Evolutionary conservation across 2,888 invertebrate species (phyloP).

Genomic region (Amaurobius ferox): DNA sequence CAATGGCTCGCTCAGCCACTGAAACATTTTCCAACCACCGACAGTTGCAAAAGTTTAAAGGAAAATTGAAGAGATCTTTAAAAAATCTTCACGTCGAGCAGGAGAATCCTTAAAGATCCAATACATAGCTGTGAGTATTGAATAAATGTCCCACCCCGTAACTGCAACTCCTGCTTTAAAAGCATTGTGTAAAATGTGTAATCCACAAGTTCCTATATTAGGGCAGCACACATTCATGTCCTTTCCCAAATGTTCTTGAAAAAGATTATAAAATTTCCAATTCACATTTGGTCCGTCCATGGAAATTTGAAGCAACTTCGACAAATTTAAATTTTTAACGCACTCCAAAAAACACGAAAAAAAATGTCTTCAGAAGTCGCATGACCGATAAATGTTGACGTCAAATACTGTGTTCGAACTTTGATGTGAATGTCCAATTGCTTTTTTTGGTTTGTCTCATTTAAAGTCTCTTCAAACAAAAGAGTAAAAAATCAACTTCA

Average conservation of each 20-base stretch:
- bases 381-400: conserved; percentile 17
- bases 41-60: not conserved
- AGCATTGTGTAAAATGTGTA: conserved; percentile 14
- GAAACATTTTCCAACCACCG: not conserved
- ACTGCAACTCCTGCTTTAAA: not conserved
- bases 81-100: not conserved
- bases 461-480: not conserved
- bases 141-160: not conserved
- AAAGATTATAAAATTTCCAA: conserved; percentile 5
- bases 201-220: conserved; percentile 18
- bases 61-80: not conserved
- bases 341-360: not conserved
- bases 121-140: not conserved
- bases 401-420: not conserved
- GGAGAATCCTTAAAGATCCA: not conserved
- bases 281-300: conserved; percentile 28
- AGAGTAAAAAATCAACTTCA: not conserved
- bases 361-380: conserved; percentile 5
- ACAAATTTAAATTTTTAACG: not conserved
- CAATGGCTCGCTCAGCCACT: not conserved
- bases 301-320: conserved; percentile 1
- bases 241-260: not conserved
- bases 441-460: not conserved
- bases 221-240: not conserved
- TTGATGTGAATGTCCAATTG: not conserved